Evolutionary conservation across 2,113 vertebrate species (phyloP), one percentile per base, ranked within the genome.

Genomic region (Girardinichthys multiradiatus): DNA sequence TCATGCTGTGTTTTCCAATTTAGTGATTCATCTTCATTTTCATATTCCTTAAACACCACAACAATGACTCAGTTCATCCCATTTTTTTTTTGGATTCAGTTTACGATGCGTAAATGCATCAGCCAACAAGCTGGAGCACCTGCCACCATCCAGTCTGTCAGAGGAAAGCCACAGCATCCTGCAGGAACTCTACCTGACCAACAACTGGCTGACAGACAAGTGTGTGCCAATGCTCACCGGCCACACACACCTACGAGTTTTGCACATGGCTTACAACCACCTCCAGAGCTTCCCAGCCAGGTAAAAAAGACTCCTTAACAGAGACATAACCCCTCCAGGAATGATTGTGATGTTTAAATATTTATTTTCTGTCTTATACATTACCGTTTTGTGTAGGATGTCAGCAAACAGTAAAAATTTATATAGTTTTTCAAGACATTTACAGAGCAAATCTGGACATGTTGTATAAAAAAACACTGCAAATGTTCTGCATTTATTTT

Each of bases 201-300:
- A 98, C 59, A 99, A 99, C 94, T 92, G 91, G 79, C 96, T 99
- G 86, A 98, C 96, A 0, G 98, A 99, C 83, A 99, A 99, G 85
- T 98, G 97, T 58, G 96, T 99, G 5, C 96, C 97, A 72, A 93
- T 96, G 84, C 85, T 99, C 71, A 99, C 96, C 0, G 98, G 97
- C 28, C 97, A 99, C 72, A 94, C 95, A 1, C 97, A 94, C 84
- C 95, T 99, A 54, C 94, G 97, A 70, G 94, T 99, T 72, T 89
- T 99, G 57, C 97, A 99, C 90, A 95, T 99, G 96, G 97, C 98
- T 72, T 99, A 96, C 86, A 99, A 99, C 86, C 95, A 95, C 54
- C 95, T 99, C 2, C 98, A 99, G 84, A 99, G 95, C 81, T 99
- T 99, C 79, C 97, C 97, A 2, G 98, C 98, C 30, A 99, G 98